A percentile compares a stretch with the other conserved stretches of the same genome.
Conservation (phyloP, 2,888 invertebrate genomes). For the Tiliacea aurago region DNA sequence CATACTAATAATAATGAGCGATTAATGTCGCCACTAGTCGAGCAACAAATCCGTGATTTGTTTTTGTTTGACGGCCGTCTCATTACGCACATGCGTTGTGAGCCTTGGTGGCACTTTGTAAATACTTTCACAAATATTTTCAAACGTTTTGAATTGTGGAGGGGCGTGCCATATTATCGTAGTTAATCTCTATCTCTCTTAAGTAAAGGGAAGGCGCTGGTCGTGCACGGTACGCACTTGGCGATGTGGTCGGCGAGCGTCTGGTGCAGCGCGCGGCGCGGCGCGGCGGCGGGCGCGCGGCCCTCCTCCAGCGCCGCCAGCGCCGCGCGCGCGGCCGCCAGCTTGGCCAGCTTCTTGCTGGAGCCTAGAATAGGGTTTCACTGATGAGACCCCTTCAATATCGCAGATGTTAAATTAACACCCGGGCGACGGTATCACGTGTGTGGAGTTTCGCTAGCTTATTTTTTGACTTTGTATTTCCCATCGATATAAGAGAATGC, state of each 20-base stretch:
- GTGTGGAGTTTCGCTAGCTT: not conserved
- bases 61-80: too few relatives aligned
- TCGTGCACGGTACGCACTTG: too few relatives aligned
- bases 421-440: not conserved
- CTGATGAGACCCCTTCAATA: not conserved
- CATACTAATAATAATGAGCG: too few relatives aligned
- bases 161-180: too few relatives aligned
- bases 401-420: not conserved
- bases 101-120: too few relatives aligned
- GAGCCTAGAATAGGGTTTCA: constrained; percentile 92
- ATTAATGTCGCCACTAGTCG: too few relatives aligned
- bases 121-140: too few relatives aligned
- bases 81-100: too few relatives aligned
- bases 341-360: constrained; percentile 97
- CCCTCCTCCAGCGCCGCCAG: constrained; percentile 91
- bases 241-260: constrained; percentile 94
- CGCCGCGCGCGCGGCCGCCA: constrained; percentile 96
- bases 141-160: too few relatives aligned
- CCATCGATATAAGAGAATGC: not conserved
- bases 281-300: constrained; percentile 47
- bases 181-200: too few relatives aligned
- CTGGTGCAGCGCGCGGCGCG: constrained; percentile 90
- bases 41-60: too few relatives aligned
- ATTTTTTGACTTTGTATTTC: not conserved
- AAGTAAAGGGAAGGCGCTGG: too few relatives aligned